Conservation (phyloP, 2,888 invertebrate genomes). For the Drosophila eohydei region DNA sequence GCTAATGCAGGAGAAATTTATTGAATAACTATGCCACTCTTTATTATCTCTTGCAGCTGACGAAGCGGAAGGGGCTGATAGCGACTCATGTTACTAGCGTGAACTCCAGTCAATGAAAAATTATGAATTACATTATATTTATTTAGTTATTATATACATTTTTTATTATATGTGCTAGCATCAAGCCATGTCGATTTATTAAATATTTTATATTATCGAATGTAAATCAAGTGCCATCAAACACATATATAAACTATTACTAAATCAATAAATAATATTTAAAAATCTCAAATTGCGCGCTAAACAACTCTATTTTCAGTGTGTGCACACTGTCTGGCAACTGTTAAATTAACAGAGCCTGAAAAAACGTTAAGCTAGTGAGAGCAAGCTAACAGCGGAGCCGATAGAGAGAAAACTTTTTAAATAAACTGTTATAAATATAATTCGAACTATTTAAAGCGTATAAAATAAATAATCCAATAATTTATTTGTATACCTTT, state of each 20-base stretch:
- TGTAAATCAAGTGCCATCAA: conserved; percentile 17
- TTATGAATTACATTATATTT: neutral
- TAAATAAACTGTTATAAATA: neutral
- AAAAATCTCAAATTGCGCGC: conserved; percentile 5
- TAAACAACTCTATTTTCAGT: neutral
- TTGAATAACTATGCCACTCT: conserved; percentile 13
- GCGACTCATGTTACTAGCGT: conserved; percentile 45
- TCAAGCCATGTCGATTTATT: neutral
- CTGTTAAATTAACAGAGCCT: conserved; percentile 23
- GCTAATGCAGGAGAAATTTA: conserved; percentile 7
- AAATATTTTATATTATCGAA: neutral
- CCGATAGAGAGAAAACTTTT: neutral
- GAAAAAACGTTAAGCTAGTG: neutral
- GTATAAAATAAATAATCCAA: neutral
- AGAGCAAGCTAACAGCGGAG: neutral
- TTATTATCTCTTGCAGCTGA: conserved; percentile 50
- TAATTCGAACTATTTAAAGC: neutral
- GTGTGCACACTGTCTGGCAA: conserved; percentile 38
- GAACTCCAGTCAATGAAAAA: neutral
- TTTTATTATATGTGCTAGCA: neutral
- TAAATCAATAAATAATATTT: neutral
- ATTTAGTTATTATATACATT: conserved; percentile 8
- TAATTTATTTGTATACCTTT: neutral
- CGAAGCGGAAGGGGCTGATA: conserved; percentile 71
- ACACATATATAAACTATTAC: neutral